A percentile compares a stretch with the other conserved stretches of the same genome.
phyloP scores from a whole-genome alignment of 2,888 invertebrate species.

The Unio delphinus region DNA sequence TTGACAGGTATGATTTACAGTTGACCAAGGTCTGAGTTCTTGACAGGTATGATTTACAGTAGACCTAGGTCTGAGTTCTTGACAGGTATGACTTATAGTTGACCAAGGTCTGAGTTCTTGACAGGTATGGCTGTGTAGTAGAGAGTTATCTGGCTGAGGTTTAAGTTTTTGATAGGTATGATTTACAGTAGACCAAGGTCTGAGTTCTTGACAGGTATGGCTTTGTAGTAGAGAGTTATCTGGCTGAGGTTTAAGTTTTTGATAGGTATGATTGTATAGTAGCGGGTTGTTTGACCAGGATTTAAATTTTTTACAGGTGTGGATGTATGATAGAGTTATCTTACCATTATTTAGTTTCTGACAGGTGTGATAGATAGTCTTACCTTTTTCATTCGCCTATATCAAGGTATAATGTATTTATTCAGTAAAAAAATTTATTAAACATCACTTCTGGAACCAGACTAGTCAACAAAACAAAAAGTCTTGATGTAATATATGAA shows the following conservation, averaged over 20 bases:
- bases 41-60: conserved; percentile 42
- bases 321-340: not conserved
- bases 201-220: conserved; percentile 58
- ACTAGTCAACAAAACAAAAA: too few species aligned
- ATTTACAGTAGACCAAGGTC: conserved; percentile 53
- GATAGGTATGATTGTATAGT: conserved; percentile 47
- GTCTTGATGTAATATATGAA: too few species aligned
- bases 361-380: too few species aligned
- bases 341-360: too few species aligned
- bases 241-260: conserved; percentile 64
- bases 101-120: too few species aligned
- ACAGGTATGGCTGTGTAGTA: too few species aligned
- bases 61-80: conserved; percentile 12
- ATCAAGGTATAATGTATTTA: too few species aligned
- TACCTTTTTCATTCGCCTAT: too few species aligned
- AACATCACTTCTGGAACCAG: too few species aligned
- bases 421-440: too few species aligned
- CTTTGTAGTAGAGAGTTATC: conserved; percentile 49
- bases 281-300: too few species aligned
- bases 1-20: conserved; percentile 35
- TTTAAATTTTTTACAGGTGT: conserved; percentile 53
- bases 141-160: too few species aligned
- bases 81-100: conserved; percentile 47
- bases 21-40: conserved; percentile 61
- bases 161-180: conserved; percentile 24